phyloP scores from a whole-genome alignment of 2,113 vertebrate species.

The Malurus cyaneus region DNA sequence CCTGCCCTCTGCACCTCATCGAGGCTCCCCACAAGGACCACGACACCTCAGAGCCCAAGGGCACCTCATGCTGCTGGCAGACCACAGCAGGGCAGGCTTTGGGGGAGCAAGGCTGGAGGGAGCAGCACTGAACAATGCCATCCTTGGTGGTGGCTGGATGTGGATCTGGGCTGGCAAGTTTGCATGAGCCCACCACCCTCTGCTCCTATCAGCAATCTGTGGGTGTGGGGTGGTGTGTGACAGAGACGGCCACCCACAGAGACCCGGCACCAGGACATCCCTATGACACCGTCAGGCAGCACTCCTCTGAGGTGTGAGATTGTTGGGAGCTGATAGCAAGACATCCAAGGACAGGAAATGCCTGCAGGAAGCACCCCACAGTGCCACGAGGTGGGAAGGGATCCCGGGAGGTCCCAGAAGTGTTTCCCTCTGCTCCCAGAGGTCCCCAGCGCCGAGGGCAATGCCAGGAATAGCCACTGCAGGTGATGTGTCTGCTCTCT shows the following conservation, averaged over 20 bases:
- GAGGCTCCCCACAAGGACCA: not conserved
- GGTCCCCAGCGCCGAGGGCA: fast-evolving
- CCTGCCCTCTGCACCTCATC: not conserved
- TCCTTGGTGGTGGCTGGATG: not conserved
- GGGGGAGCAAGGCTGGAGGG: not conserved
- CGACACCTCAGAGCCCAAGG: not conserved
- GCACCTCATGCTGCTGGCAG: not conserved
- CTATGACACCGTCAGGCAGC: not conserved
- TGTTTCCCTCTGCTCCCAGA: not conserved
- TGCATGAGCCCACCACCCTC: not conserved
- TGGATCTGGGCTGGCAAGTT: not conserved
- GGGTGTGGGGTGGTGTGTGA: fast-evolving
- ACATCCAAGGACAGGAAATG: not conserved
- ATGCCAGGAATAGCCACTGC: not conserved
- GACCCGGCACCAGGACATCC: fast-evolving
- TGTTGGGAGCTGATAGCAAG: not conserved
- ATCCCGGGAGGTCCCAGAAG: not conserved
- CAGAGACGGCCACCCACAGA: fast-evolving
- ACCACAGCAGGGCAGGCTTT: fast-evolving
- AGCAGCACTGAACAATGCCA: fast-evolving
- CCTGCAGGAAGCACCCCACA: not conserved
- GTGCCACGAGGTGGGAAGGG: not conserved
- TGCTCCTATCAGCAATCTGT: not conserved
- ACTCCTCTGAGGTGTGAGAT: not conserved
- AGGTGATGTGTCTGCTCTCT: not conserved